These are phyloP conservation scores for Varecia variegata DNA, from an alignment of 2,797 vertebrate genomes.

Conservation along the genomic window DNA sequence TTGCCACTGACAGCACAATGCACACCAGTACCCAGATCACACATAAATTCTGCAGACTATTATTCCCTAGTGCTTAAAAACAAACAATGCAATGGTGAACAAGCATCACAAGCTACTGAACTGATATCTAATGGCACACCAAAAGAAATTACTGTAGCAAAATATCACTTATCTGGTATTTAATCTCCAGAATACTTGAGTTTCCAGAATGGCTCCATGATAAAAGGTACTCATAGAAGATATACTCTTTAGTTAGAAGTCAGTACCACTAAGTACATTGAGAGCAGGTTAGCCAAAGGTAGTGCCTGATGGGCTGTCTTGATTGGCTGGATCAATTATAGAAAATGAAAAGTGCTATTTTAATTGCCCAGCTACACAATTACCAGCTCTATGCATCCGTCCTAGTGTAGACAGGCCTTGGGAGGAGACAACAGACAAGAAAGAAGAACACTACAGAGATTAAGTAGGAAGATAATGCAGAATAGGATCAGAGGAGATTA, in stretches of 20 bases:
- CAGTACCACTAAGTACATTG: neutral
- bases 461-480: neutral
- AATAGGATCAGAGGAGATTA: neutral
- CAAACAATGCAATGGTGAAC: neutral
- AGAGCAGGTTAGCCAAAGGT: neutral
- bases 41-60: constrained; percentile 82
- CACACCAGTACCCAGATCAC: constrained; percentile 70
- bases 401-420: neutral
- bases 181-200: neutral
- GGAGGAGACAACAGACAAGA: neutral
- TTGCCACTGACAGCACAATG: constrained; percentile 69
- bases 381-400: neutral
- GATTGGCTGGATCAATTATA: neutral
- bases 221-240: neutral
- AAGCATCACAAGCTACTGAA: neutral
- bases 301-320: neutral
- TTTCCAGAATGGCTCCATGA: neutral
- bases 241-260: neutral
- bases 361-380: neutral
- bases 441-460: neutral
- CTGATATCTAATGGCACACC: neutral
- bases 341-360: neutral
- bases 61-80: constrained; percentile 37
- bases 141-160: neutral
- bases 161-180: neutral